Conservation (phyloP, 1,140 invertebrate genomes). For the Drosophila tani region DNA sequence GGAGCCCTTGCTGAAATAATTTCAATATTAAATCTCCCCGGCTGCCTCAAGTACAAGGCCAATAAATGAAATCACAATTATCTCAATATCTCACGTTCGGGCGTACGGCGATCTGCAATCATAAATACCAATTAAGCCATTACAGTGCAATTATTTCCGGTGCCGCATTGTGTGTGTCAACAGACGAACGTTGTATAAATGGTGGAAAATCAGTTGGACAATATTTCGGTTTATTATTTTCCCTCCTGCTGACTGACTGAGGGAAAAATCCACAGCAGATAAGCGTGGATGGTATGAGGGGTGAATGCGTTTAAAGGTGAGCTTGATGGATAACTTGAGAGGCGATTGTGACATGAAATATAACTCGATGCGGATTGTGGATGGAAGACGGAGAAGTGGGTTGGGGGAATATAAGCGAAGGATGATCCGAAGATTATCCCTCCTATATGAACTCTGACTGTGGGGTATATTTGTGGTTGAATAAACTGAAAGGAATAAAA, state of each 20-base stretch:
- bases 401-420: constrained; percentile 14
- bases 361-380: constrained; percentile 43
- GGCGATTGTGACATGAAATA: constrained; percentile 54
- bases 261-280: constrained; percentile 41
- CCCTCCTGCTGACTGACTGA: background rate
- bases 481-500: too few relatives aligned
- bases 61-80: constrained; percentile 45
- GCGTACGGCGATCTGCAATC: constrained; percentile 31
- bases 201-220: constrained; percentile 47
- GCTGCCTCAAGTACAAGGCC: constrained; percentile 19
- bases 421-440: constrained; percentile 19
- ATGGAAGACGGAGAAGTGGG: background rate
- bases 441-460: too few relatives aligned
- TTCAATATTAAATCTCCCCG: constrained; percentile 19
- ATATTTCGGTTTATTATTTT: constrained; percentile 57
- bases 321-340: constrained; percentile 61
- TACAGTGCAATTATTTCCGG: constrained; percentile 69
- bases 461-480: background rate
- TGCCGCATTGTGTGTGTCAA: constrained; percentile 45
- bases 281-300: background rate
- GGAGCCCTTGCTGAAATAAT: constrained; percentile 4
- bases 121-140: constrained; percentile 81
- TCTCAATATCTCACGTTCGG: constrained; percentile 48
- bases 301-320: constrained; percentile 31
- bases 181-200: constrained; percentile 17